A percentile compares a stretch with the other conserved stretches of the same genome.
Evolutionary conservation across 2,888 invertebrate genomes (phyloP).

Genomic region (Digitonthophagus gazella): DNA sequence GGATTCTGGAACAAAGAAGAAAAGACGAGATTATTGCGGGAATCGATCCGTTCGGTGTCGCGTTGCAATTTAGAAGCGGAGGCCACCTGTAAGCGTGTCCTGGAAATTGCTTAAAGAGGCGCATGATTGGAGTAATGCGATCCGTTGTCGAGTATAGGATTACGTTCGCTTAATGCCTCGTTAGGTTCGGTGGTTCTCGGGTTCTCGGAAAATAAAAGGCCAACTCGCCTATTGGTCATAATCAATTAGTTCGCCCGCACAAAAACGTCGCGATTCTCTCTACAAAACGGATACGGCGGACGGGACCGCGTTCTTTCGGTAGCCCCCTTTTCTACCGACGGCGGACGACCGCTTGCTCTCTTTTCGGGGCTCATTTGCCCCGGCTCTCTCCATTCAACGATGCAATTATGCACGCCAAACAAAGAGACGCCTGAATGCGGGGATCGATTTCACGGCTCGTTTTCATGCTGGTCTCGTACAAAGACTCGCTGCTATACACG

Average conservation of each 20-base stretch:
- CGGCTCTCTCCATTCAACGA: background rate
- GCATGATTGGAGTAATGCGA: constrained; percentile 37
- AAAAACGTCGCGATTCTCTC: background rate
- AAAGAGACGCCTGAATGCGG: background rate
- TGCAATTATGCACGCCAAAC: constrained; percentile 3
- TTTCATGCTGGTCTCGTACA: background rate
- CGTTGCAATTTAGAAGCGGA: background rate
- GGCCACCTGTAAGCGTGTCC: constrained; percentile 22
- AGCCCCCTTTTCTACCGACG: background rate
- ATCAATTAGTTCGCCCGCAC: background rate
- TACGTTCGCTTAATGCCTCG: constrained; percentile 1
- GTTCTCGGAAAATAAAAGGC: background rate
- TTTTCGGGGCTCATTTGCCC: background rate
- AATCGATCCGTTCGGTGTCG: background rate
- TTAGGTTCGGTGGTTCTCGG: background rate
- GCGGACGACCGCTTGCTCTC: background rate
- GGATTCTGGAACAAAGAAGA: constrained; percentile 47
- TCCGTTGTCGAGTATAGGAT: constrained; percentile 25
- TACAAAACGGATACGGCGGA: background rate
- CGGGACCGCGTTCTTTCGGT: background rate
- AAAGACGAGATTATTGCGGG: background rate
- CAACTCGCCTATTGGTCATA: constrained; percentile 20
- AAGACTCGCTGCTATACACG: too few species aligned
- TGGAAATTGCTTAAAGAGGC: constrained; percentile 39
- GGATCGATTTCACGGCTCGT: background rate